Percentiles rank a stretch among this genome's conserved stretches.
Conservation (phyloP, 2,113 vertebrate genomes). For the Galbula dea region DNA sequence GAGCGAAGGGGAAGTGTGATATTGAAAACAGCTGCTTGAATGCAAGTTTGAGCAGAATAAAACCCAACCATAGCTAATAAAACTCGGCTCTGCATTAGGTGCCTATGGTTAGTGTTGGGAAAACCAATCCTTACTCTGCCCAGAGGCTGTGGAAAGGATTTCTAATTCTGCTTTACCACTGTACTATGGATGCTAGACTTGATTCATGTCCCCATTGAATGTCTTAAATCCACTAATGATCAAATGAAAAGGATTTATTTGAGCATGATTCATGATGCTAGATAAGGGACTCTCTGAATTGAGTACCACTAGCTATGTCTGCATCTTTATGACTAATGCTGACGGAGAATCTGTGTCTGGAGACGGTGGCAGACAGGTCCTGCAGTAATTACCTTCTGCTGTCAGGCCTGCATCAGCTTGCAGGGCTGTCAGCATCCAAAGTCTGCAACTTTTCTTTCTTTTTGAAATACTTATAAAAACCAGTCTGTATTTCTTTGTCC, state of each 20-base stretch:
- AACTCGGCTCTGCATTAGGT: accelerated
- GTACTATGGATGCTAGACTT: not conserved
- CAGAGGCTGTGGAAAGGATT: not conserved
- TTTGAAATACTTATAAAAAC: not conserved
- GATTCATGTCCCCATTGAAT: not conserved
- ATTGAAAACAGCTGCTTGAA: not conserved
- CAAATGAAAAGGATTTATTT: not conserved
- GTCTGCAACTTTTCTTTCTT: not conserved
- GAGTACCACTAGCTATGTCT: not conserved
- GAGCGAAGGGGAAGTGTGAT: not conserved
- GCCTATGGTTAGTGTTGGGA: not conserved
- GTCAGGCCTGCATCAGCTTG: not conserved
- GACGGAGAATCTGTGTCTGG: not conserved
- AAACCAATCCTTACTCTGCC: not conserved
- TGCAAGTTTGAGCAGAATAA: not conserved
- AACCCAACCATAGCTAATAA: not conserved
- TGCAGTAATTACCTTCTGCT: not conserved
- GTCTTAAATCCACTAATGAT: not conserved
- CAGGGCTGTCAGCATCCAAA: not conserved
- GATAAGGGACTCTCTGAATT: not conserved
- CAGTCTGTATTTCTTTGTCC: not conserved
- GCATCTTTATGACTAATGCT: not conserved
- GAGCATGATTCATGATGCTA: not conserved
- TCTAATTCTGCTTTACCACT: not conserved
- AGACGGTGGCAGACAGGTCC: accelerated